Evolutionary conservation across 2,113 vertebrate genomes (phyloP).

Genomic region (Pelecanoides urinatrix): DNA sequence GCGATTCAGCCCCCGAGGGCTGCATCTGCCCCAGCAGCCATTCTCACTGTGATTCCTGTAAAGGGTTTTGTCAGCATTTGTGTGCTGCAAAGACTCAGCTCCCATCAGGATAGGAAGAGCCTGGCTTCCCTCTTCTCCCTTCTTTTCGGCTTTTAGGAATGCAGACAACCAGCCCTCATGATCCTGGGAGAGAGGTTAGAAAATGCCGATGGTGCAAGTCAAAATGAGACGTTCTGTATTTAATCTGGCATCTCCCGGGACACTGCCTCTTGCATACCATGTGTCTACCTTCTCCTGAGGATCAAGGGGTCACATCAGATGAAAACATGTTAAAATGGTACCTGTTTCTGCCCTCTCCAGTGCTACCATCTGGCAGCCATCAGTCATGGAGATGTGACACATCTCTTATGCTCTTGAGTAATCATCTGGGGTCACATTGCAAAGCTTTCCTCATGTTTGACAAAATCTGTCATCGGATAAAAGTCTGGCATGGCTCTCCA

Average conservation of each 20-base stretch:
- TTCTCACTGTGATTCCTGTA: neutral
- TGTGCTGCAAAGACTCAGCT: neutral
- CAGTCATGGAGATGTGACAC: neutral
- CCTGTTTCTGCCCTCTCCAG: neutral
- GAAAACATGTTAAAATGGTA: neutral
- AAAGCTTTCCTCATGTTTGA: neutral
- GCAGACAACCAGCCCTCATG: neutral
- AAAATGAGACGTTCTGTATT: neutral
- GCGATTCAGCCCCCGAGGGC: neutral
- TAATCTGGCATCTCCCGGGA: neutral
- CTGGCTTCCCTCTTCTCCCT: neutral
- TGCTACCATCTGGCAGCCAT: neutral
- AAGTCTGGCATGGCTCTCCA: neutral
- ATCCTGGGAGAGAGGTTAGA: neutral
- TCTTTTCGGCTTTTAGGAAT: neutral
- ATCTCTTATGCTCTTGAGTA: neutral
- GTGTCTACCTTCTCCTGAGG: neutral
- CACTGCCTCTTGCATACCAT: neutral
- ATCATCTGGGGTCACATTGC: neutral
- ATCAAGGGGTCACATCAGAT: neutral
- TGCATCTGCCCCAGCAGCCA: fast-evolving
- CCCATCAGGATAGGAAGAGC: neutral
- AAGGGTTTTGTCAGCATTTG: neutral
- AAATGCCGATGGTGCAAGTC: neutral
- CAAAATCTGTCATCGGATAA: neutral